phyloP scores from a whole-genome alignment of 2,113 vertebrate species.

The Aegypius monachus region DNA sequence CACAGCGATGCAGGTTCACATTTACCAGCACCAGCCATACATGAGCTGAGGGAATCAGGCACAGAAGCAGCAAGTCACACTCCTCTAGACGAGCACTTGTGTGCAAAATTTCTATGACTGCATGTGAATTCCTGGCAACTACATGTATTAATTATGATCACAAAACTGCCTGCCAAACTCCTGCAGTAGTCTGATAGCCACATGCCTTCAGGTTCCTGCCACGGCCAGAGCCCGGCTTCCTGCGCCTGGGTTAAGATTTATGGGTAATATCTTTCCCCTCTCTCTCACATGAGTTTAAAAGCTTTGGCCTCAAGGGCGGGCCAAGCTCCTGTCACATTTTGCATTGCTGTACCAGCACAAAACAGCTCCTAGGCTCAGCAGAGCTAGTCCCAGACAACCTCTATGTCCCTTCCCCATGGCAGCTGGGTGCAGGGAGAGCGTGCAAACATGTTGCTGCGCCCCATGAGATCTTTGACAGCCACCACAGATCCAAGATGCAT shows the following conservation, averaged over 20 bases:
- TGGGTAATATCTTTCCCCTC: not conserved
- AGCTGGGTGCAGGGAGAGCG: not conserved
- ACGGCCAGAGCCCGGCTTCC: not conserved
- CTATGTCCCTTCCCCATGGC: fast-evolving
- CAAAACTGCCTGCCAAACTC: not conserved
- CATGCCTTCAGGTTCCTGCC: not conserved
- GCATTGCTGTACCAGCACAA: not conserved
- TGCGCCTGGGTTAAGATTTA: not conserved
- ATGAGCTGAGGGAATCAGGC: not conserved
- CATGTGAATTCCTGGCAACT: not conserved
- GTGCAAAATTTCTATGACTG: not conserved
- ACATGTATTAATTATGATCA: not conserved
- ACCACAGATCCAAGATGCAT: not conserved
- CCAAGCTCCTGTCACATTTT: not conserved
- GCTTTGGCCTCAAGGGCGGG: conserved; percentile 16
- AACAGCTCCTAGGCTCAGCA: not conserved
- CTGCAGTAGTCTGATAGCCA: not conserved
- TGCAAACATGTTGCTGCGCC: not conserved
- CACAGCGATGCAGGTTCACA: not conserved
- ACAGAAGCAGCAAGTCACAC: not conserved
- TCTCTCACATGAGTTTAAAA: not conserved
- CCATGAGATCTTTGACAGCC: fast-evolving
- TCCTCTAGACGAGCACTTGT: not conserved
- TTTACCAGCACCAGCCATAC: not conserved
- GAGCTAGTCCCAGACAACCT: not conserved